These are phyloP conservation scores for Anas capensis DNA, from an alignment of 2,797 vertebrate genomes.

Conservation along the genomic window DNA sequence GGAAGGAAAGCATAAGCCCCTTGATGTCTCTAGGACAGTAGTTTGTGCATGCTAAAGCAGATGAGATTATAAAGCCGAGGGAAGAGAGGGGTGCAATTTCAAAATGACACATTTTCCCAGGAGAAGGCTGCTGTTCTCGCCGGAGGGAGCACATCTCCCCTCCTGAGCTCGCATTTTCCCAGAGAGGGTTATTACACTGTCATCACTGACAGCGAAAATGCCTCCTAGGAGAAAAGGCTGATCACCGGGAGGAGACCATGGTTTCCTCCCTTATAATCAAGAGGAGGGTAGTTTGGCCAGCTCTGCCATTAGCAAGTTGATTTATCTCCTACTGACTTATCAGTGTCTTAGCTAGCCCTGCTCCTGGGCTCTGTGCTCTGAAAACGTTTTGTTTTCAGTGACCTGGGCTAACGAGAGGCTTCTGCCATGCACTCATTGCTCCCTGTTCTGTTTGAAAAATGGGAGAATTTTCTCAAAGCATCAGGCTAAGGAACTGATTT, in stretches of 20 bases:
- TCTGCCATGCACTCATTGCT: background rate
- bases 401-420: background rate
- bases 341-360: background rate
- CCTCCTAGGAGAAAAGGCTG: background rate
- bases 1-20: background rate
- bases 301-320: background rate
- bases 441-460: background rate
- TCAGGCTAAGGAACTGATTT: background rate
- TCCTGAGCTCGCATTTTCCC: background rate
- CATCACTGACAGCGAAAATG: background rate
- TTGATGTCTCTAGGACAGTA: background rate
- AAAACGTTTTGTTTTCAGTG: background rate
- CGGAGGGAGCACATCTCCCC: background rate
- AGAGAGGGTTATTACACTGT: background rate
- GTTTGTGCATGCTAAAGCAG: background rate
- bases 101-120: background rate
- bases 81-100: background rate
- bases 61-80: background rate
- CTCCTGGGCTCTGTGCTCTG: background rate
- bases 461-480: background rate
- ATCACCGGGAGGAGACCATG: fast-evolving
- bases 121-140: background rate
- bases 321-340: background rate
- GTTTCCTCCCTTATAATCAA: background rate
- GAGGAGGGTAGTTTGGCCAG: background rate